A percentile compares a stretch with the other conserved stretches of the same genome.
These are phyloP conservation scores for Bombylius discolor DNA, from an alignment of 2,888 invertebrate species.

Conservation along the genomic window DNA sequence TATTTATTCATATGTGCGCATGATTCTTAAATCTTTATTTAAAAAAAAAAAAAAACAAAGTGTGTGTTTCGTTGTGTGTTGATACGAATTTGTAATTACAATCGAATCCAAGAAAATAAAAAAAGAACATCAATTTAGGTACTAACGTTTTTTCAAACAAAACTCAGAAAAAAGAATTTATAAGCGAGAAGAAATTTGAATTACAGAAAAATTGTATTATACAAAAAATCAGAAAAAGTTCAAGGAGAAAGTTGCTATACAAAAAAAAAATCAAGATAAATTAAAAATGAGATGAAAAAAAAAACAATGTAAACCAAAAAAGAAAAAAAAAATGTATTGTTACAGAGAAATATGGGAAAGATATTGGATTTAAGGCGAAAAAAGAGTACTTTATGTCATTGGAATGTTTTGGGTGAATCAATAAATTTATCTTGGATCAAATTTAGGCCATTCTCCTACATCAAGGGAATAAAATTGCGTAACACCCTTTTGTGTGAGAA, in stretches of 20 bases:
- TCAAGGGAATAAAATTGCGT: conserved; percentile 7
- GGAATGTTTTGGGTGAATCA: conserved; percentile 13
- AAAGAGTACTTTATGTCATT: conserved; percentile 6
- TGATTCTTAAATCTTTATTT: not conserved
- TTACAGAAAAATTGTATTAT: too few species aligned
- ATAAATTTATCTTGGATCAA: conserved; percentile 15
- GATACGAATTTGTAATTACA: too few species aligned
- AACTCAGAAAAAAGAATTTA: too few species aligned
- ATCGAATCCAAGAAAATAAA: too few species aligned
- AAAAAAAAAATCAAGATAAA: not conserved
- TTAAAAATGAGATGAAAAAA: not conserved
- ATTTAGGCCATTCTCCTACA: conserved; percentile 11
- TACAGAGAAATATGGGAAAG: not conserved
- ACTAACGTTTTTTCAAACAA: too few species aligned
- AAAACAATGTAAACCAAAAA: not conserved
- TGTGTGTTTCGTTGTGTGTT: too few species aligned
- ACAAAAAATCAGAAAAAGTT: too few species aligned
- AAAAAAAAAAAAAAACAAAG: not conserved
- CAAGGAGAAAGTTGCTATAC: too few species aligned
- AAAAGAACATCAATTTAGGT: too few species aligned
- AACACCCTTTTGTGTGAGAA: conserved; percentile 6
- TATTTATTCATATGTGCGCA: not conserved
- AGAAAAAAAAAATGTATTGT: not conserved
- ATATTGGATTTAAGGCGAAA: conserved; percentile 5
- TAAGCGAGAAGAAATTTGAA: too few species aligned